Percentiles rank a stretch among this genome's conserved stretches.
These are phyloP conservation scores for Takifugu rubripes DNA, from an alignment of 2,797 vertebrate genomes.

Conservation along the genomic window DNA sequence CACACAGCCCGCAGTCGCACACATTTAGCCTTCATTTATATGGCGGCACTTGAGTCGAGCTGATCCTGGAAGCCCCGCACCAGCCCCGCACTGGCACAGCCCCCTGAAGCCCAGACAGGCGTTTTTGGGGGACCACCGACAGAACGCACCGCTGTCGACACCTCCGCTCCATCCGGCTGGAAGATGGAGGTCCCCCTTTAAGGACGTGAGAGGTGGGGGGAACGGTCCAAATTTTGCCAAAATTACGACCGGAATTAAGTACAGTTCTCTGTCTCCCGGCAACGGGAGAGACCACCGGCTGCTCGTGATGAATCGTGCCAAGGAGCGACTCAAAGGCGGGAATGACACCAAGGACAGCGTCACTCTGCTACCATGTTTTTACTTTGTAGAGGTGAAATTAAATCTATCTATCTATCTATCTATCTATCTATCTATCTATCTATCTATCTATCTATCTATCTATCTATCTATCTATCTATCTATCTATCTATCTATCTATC, in stretches of 20 bases:
- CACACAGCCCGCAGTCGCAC: background rate
- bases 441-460: constrained; percentile 17
- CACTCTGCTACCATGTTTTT: constrained; percentile 94
- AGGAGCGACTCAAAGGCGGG: constrained; percentile 84
- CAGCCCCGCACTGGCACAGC: background rate
- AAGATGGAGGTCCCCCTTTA: constrained; percentile 25
- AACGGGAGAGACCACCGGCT: constrained; percentile 55
- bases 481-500: constrained; percentile 7
- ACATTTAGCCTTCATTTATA: background rate
- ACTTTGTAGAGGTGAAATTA: constrained; percentile 89
- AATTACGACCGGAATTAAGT: constrained; percentile 69
- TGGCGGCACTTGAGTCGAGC: background rate
- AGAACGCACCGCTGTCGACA: background rate
- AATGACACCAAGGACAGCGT: constrained; percentile 94
- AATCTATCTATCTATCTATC: constrained; percentile 26
- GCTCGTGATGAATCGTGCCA: constrained; percentile 82
- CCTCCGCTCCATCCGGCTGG: constrained; percentile 8
- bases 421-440: constrained; percentile 28
- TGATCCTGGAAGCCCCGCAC: background rate
- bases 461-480: background rate
- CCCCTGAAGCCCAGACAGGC: constrained; percentile 11
- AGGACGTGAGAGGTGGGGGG: background rate
- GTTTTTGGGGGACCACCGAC: constrained; percentile 12
- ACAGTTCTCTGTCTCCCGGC: constrained; percentile 62
- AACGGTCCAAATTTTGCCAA: constrained; percentile 43